These are phyloP conservation scores for Morpho achilles DNA, from an alignment of 2,888 invertebrate species.

Conservation along the genomic window DNA sequence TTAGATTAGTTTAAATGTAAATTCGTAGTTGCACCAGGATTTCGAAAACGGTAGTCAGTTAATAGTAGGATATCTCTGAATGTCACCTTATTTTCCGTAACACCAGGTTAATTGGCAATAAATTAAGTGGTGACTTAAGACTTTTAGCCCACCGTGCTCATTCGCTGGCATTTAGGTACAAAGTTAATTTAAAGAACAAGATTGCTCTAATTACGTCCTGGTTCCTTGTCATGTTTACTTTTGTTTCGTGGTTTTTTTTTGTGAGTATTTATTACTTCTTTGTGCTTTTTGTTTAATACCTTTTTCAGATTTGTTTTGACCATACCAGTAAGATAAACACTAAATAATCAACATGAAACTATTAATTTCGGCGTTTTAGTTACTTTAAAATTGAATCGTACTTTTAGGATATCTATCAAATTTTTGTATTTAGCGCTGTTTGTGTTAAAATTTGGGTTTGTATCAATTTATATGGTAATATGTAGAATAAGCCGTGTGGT, in stretches of 20 bases:
- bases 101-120: slow-evolving; percentile 74
- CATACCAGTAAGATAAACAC: no score
- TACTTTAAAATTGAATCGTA: no score
- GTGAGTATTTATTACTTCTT: slow-evolving; percentile 3
- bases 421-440: no score
- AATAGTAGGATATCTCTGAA: slow-evolving; percentile 49
- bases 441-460: no score
- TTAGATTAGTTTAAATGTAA: not conserved
- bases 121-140: slow-evolving; percentile 70
- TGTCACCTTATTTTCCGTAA: slow-evolving; percentile 70
- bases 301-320: no score
- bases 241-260: slow-evolving; percentile 20
- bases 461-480: no score
- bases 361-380: no score
- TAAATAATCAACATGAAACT: no score
- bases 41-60: slow-evolving; percentile 25
- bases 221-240: slow-evolving; percentile 33
- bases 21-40: not conserved
- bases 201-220: slow-evolving; percentile 55
- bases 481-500: no score
- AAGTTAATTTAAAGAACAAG: slow-evolving; percentile 63
- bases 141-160: slow-evolving; percentile 51
- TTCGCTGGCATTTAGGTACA: slow-evolving; percentile 36
- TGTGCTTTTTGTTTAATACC: not conserved
- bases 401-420: no score